phyloP scores from a whole-genome alignment of 2,888 invertebrate genomes.

The Dorcus hopei region DNA sequence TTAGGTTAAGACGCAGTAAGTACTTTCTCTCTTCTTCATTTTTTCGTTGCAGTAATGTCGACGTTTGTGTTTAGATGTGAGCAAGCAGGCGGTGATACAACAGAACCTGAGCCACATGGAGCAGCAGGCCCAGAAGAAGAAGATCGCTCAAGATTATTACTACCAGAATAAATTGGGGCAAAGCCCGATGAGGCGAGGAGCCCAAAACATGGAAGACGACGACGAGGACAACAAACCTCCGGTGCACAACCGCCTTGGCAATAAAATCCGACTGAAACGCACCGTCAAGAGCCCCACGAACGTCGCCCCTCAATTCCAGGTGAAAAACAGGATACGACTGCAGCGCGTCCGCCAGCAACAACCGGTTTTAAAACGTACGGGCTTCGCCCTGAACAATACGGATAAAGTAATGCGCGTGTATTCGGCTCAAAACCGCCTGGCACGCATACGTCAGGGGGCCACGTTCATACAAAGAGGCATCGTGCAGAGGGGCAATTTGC shows the following conservation, averaged over 20 bases:
- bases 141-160: constrained; percentile 30
- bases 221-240: constrained; percentile 17
- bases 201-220: background rate
- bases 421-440: constrained; percentile 8
- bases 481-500: background rate
- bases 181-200: constrained; percentile 25
- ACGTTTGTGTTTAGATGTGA: constrained; percentile 6
- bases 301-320: background rate
- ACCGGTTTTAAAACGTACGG: background rate
- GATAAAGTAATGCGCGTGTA: constrained; percentile 7
- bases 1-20: constrained; percentile 5
- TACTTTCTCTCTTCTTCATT: background rate
- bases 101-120: constrained; percentile 8
- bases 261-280: constrained; percentile 13
- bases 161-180: constrained; percentile 22
- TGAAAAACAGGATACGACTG: background rate
- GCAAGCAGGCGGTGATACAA: constrained; percentile 9
- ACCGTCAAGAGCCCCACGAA: background rate
- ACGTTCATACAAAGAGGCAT: background rate
- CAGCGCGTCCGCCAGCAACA: background rate
- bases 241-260: constrained; percentile 31
- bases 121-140: constrained; percentile 23
- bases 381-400: constrained; percentile 14
- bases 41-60: background rate
- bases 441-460: background rate